Conservation (phyloP, 1,140 invertebrate species). For the Halotydeus destructor region DNA sequence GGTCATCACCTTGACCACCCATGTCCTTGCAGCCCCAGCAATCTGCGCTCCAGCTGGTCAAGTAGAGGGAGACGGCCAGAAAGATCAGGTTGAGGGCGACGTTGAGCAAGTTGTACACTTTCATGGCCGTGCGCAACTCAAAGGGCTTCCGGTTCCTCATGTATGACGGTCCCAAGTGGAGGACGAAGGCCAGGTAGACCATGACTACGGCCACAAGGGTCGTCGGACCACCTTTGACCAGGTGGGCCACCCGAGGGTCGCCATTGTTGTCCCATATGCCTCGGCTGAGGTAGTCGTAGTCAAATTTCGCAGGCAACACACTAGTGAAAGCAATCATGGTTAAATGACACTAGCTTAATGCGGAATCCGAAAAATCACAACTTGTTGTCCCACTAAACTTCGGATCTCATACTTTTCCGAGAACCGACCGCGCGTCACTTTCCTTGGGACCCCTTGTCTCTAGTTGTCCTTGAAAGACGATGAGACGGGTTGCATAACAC, state of each 20-base stretch:
- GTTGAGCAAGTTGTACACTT: slow-evolving; percentile 43
- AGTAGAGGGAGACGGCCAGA: slow-evolving; percentile 12
- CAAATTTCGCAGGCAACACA: too few relatives aligned
- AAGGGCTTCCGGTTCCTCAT: slow-evolving; percentile 68
- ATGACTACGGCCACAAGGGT: slow-evolving; percentile 11
- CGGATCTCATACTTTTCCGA: too few relatives aligned
- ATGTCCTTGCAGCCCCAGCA: background rate
- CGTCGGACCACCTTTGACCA: slow-evolving; percentile 2
- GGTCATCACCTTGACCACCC: too few relatives aligned
- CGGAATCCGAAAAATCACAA: too few relatives aligned
- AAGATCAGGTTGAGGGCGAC: slow-evolving; percentile 12
- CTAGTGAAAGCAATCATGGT: too few relatives aligned
- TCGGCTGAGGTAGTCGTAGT: slow-evolving; percentile 2
- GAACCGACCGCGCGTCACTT: too few relatives aligned
- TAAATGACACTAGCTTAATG: too few relatives aligned
- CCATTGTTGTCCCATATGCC: slow-evolving; percentile 11
- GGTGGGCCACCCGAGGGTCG: slow-evolving; percentile 7
- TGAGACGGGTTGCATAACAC: too few relatives aligned
- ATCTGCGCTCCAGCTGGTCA: background rate
- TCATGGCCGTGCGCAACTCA: slow-evolving; percentile 46
- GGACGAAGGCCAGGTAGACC: slow-evolving; percentile 34
- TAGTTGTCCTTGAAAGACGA: too few relatives aligned
- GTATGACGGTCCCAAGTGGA: slow-evolving; percentile 48
- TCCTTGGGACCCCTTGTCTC: too few relatives aligned
- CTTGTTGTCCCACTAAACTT: too few relatives aligned